Conservation (phyloP, 2,888 invertebrate genomes). For the Tetheella fluctuosa region DNA sequence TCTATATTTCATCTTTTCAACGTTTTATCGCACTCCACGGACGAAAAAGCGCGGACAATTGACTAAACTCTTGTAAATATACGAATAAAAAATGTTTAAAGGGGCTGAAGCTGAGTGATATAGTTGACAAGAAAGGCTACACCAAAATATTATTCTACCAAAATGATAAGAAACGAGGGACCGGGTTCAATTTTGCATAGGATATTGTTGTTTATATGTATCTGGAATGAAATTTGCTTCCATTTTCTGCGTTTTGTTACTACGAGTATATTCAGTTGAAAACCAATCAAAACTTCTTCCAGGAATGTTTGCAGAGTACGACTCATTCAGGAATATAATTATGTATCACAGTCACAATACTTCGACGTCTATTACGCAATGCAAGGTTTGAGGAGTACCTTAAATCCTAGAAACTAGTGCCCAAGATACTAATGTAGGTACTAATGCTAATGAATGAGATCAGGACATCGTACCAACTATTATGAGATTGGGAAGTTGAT, state of each 20-base stretch:
- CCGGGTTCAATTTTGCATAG: slow-evolving; percentile 16
- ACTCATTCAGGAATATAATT: neutral
- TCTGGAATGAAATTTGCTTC: neutral
- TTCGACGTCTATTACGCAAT: neutral
- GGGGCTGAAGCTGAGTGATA: slow-evolving; percentile 43
- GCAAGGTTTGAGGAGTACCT: neutral
- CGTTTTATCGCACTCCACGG: slow-evolving; percentile 69
- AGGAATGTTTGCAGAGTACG: neutral
- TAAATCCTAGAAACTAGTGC: neutral
- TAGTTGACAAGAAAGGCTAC: slow-evolving; percentile 36
- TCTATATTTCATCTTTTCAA: slow-evolving; percentile 75
- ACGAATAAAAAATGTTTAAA: slow-evolving; percentile 51
- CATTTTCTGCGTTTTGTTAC: slow-evolving; percentile 4
- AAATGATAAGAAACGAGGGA: slow-evolving; percentile 16
- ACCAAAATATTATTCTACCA: slow-evolving; percentile 15
- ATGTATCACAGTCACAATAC: neutral
- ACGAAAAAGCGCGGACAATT: slow-evolving; percentile 64
- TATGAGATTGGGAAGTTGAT: too few relatives aligned
- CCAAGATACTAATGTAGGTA: neutral
- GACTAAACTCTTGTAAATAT: slow-evolving; percentile 51
- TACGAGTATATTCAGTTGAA: neutral
- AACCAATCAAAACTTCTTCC: slow-evolving; percentile 4
- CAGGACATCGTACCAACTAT: too few relatives aligned
- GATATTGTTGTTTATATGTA: slow-evolving; percentile 14
- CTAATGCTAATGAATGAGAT: neutral